phyloP scores from a whole-genome alignment of 2,113 vertebrate genomes.

The Lontra canadensis region DNA sequence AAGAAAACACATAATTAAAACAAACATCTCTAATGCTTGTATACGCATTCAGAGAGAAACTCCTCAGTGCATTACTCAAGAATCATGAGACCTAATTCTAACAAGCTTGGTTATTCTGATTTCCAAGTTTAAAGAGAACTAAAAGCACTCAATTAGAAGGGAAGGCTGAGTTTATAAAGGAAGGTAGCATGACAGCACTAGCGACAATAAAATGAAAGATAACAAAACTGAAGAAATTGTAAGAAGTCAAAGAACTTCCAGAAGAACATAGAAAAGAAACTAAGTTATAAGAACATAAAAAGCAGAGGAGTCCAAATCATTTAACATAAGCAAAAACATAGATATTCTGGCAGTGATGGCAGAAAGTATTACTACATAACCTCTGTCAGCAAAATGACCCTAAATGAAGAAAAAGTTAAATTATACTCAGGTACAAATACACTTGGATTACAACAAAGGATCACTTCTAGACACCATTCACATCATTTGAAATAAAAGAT shows the following conservation, averaged over 20 bases:
- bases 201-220: conserved; percentile 4
- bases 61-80: not conserved
- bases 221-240: not conserved
- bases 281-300: not conserved
- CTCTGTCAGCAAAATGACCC: not conserved
- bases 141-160: not conserved
- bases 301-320: not conserved
- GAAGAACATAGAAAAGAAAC: not conserved
- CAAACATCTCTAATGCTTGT: not conserved
- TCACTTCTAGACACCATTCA: not conserved
- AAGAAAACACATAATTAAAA: not conserved
- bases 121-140: conserved; percentile 25
- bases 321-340: not conserved
- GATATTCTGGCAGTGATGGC: not conserved
- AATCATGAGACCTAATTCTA: not conserved
- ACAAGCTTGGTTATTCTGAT: conserved; percentile 17
- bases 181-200: not conserved
- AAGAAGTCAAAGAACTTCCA: not conserved
- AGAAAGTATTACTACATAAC: not conserved
- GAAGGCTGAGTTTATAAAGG: not conserved
- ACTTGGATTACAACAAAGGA: not conserved
- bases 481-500: conserved; percentile 30
- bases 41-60: not conserved
- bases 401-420: conserved; percentile 17
- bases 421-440: not conserved